Percentiles rank a stretch among this genome's conserved stretches.
phyloP scores from a whole-genome alignment of 2,113 vertebrate genomes.

The Tragulus kanchil region DNA sequence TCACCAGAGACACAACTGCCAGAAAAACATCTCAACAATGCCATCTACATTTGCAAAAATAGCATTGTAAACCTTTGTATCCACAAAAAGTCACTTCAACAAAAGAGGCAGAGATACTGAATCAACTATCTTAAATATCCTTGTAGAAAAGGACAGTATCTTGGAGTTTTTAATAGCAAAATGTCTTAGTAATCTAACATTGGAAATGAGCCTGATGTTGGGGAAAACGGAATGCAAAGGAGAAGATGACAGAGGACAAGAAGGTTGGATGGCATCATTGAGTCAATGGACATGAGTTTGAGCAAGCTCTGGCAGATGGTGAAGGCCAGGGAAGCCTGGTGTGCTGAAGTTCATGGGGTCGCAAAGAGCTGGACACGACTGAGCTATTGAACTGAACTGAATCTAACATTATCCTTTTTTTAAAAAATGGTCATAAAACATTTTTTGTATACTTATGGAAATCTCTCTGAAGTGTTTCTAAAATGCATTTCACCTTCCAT shows the following conservation, averaged over 20 bases:
- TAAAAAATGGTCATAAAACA: not conserved
- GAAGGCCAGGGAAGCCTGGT: too few species aligned
- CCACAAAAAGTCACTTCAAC: not conserved
- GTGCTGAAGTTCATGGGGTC: too few species aligned
- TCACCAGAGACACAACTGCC: not conserved
- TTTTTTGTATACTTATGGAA: not conserved
- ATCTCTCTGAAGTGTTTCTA: not conserved
- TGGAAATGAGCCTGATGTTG: too few species aligned
- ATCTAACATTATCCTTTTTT: not conserved
- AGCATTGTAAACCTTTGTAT: not conserved
- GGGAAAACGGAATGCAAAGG: too few species aligned
- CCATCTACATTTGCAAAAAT: not conserved
- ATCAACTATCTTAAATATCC: not conserved
- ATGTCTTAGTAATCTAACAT: not conserved
- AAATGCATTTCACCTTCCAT: not conserved
- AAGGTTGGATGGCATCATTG: too few species aligned
- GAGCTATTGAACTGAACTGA: too few species aligned
- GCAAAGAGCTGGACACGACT: too few species aligned
- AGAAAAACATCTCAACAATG: not conserved
- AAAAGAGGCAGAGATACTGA: not conserved
- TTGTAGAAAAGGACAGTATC: not conserved
- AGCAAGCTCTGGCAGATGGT: too few species aligned
- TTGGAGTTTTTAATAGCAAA: slow-evolving; percentile 3
- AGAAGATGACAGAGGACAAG: too few species aligned
- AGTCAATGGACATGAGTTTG: too few species aligned